Conservation (phyloP, 2,113 vertebrate genomes). For the Cyrtonyx montezumae region DNA sequence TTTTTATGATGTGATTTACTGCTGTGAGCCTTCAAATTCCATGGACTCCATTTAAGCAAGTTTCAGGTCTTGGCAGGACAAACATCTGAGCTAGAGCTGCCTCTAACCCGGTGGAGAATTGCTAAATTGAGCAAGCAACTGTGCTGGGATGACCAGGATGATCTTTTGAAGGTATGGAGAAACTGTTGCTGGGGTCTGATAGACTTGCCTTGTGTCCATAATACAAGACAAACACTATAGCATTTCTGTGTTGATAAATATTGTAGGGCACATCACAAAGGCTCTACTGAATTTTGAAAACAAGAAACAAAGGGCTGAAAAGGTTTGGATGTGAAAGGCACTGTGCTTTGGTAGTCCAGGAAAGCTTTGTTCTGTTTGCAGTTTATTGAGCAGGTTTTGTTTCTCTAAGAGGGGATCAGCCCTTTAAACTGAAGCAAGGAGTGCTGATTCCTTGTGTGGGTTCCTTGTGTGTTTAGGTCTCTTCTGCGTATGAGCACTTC, state of each 20-base stretch:
- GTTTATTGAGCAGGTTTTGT: neutral
- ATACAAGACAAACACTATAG: too few species aligned
- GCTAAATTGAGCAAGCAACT: neutral
- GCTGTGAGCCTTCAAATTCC: slow-evolving; percentile 72
- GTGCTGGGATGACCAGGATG: neutral
- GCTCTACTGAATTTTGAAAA: neutral
- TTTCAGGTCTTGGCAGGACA: slow-evolving; percentile 55
- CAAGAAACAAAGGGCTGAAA: neutral
- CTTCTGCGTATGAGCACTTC: neutral
- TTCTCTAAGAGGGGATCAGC: neutral
- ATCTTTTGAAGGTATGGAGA: neutral
- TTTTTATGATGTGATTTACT: slow-evolving; percentile 81
- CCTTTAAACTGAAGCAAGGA: neutral
- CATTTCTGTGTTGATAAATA: neutral
- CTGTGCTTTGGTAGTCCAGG: neutral
- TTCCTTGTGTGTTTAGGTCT: neutral
- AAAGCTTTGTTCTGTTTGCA: neutral
- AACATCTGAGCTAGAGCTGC: slow-evolving; percentile 35
- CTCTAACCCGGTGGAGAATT: neutral
- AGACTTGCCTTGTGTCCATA: neutral
- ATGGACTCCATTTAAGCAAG: slow-evolving; percentile 56
- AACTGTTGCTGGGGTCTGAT: neutral
- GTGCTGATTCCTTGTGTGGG: neutral
- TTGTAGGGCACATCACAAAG: neutral
- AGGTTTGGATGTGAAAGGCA: neutral